Percentiles rank a stretch among this genome's conserved stretches.
These are phyloP conservation scores for Nerophis lumbriciformis DNA, from an alignment of 2,113 vertebrate species.

Conservation along the genomic window DNA sequence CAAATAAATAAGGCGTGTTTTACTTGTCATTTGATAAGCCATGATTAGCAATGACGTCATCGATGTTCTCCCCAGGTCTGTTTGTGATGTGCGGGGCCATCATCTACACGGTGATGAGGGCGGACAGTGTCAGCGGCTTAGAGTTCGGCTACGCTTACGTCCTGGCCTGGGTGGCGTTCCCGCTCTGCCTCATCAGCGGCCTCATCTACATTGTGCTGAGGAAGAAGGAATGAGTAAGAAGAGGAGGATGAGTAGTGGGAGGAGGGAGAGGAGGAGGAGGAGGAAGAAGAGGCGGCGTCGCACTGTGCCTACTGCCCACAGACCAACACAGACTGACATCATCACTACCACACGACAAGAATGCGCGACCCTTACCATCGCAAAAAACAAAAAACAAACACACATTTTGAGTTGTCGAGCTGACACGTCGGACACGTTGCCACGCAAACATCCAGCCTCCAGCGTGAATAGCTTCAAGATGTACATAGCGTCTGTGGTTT, in stretches of 20 bases:
- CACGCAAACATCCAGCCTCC: too few species aligned
- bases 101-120: constrained; percentile 90
- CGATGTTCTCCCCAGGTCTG: constrained; percentile 69
- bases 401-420: too few species aligned
- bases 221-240: constrained; percentile 82
- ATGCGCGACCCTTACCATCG: constrained; percentile 40
- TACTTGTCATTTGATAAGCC: too few species aligned
- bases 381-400: neutral
- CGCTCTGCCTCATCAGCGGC: constrained; percentile 85
- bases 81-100: constrained; percentile 91
- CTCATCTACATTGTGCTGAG: constrained; percentile 90
- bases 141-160: constrained; percentile 84
- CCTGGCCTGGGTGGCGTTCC: constrained; percentile 93
- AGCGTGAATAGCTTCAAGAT: constrained; percentile 38
- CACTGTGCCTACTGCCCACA: constrained; percentile 69
- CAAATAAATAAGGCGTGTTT: too few species aligned
- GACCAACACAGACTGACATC: constrained; percentile 61
- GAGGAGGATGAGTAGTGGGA: constrained; percentile 1
- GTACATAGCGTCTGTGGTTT: constrained; percentile 74
- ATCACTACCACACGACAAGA: constrained; percentile 42
- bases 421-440: too few species aligned
- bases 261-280: neutral
- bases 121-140: constrained; percentile 2
- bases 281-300: constrained; percentile 43
- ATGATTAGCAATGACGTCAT: too few species aligned